A percentile compares a stretch with the other conserved stretches of the same genome.
Conservation (phyloP, 2,113 vertebrate genomes). For the Megaceryle torquata region DNA sequence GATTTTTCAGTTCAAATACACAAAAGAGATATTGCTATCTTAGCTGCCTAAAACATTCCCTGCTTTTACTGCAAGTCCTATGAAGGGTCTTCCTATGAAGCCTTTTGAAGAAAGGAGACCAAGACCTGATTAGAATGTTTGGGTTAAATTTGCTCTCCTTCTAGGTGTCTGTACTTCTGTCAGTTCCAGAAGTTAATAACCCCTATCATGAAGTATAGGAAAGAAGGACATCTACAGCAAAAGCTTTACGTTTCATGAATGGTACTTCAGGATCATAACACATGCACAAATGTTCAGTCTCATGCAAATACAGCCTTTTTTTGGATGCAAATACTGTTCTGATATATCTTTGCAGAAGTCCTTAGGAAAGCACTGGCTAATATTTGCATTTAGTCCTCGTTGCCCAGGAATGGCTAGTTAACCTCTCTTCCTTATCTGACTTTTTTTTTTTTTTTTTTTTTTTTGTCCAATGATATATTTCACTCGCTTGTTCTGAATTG, state of each 20-base stretch:
- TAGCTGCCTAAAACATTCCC: background rate
- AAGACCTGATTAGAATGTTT: background rate
- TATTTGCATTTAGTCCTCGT: background rate
- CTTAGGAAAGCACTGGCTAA: background rate
- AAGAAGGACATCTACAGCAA: background rate
- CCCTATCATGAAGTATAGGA: accelerated
- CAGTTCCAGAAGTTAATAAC: background rate
- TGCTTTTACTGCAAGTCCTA: background rate
- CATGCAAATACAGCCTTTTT: background rate
- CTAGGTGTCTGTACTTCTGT: background rate
- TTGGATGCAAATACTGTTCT: background rate
- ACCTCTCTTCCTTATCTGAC: background rate
- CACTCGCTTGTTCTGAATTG: background rate
- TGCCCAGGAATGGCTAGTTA: background rate
- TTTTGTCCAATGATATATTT: background rate
- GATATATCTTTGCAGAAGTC: background rate
- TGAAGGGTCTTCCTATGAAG: background rate
- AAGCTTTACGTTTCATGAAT: background rate
- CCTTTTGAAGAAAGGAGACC: background rate
- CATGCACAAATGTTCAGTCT: background rate
- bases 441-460: background rate
- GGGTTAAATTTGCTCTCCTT: background rate
- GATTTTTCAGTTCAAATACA: background rate
- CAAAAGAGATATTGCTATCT: background rate
- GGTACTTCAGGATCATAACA: background rate